phyloP scores from a whole-genome alignment of 2,888 invertebrate genomes.

The Alloscopus bannaensis region DNA sequence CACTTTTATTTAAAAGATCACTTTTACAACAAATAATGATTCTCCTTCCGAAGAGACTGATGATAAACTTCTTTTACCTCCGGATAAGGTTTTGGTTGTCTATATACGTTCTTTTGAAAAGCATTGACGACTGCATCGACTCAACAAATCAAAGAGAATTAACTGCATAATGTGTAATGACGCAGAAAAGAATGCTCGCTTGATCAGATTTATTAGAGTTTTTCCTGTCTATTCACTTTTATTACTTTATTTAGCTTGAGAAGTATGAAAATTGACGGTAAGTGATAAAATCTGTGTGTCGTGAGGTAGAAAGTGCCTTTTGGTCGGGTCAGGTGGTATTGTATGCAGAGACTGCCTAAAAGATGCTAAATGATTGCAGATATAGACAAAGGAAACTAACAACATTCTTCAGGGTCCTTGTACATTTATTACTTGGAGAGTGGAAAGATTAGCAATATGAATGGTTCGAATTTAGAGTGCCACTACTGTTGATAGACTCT shows the following conservation, averaged over 20 bases:
- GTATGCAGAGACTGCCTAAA: too few species aligned
- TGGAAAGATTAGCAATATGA: neutral
- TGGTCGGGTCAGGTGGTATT: too few species aligned
- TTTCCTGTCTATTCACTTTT: neutral
- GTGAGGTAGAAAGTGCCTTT: slow-evolving; percentile 34
- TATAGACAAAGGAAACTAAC: too few species aligned
- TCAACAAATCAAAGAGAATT: slow-evolving; percentile 1
- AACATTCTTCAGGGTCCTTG: too few species aligned
- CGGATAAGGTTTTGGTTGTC: too few species aligned
- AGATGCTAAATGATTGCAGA: too few species aligned
- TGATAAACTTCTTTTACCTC: too few species aligned
- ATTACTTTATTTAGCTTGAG: neutral
- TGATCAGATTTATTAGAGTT: slow-evolving; percentile 47
- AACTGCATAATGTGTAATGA: neutral
- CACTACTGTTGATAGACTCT: too few species aligned
- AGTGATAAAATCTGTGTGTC: slow-evolving; percentile 42
- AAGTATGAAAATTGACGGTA: slow-evolving; percentile 25
- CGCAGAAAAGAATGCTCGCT: slow-evolving; percentile 12
- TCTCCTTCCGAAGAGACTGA: too few species aligned
- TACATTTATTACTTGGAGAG: too few species aligned
- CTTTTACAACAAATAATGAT: neutral
- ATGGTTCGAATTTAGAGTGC: neutral
- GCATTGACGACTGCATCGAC: neutral
- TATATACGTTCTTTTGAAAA: neutral
- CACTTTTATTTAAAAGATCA: slow-evolving; percentile 7